These are phyloP conservation scores for Ceratina japonica DNA, from an alignment of 1,140 invertebrate species.

Conservation along the genomic window DNA sequence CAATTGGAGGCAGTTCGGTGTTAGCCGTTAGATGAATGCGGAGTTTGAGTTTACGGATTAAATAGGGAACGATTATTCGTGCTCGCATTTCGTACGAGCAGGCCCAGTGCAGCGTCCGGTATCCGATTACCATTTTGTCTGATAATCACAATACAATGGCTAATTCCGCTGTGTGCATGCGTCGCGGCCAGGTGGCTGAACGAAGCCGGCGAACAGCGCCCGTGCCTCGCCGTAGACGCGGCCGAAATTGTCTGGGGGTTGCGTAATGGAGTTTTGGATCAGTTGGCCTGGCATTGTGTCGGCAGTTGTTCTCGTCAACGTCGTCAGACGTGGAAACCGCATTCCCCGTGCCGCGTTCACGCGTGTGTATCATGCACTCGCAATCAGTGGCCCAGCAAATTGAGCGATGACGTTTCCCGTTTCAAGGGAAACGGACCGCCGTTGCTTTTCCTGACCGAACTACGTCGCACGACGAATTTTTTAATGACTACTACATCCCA, in stretches of 20 bases:
- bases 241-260: slow-evolving; percentile 41
- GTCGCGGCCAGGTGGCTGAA: background rate
- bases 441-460: too few species aligned
- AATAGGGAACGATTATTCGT: slow-evolving; percentile 41
- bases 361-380: slow-evolving; percentile 27
- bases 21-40: slow-evolving; percentile 31
- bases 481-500: background rate
- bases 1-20: slow-evolving; percentile 30
- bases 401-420: slow-evolving; percentile 34
- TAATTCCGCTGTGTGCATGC: slow-evolving; percentile 18
- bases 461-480: background rate
- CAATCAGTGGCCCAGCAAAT: slow-evolving; percentile 36
- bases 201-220: background rate
- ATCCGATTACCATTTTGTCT: slow-evolving; percentile 50
- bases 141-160: slow-evolving; percentile 41
- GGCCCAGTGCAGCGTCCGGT: background rate
- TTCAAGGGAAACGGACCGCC: background rate
- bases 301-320: slow-evolving; percentile 56
- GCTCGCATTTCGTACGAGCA: slow-evolving; percentile 8
- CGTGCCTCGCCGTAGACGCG: slow-evolving; percentile 9
- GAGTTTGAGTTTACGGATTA: slow-evolving; percentile 15
- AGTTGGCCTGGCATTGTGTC: slow-evolving; percentile 38
- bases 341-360: slow-evolving; percentile 15
- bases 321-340: slow-evolving; percentile 55
- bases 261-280: slow-evolving; percentile 58